Evolutionary conservation across 2,113 vertebrate genomes (phyloP), one percentile per base, ranked within the genome.

Genomic region (Salvator merianae): DNA sequence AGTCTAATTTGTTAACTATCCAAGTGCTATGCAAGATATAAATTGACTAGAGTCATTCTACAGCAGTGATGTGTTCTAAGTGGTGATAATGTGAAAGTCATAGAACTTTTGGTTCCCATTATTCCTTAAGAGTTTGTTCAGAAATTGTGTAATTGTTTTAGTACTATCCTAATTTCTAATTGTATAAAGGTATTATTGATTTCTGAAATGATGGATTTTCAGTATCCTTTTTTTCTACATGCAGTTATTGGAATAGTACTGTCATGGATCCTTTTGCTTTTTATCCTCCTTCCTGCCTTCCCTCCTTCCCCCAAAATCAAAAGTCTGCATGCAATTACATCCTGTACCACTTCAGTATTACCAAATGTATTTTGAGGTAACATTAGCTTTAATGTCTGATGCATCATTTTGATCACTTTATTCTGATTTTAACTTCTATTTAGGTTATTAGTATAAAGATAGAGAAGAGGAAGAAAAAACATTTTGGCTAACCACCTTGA

Each of bases 21-120:
- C 9, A 88, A 79, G 22, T 47, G 53, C 43, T 76, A 14, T 87
- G 28, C 2, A 74, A 88, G 7, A 55, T 74, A 80, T 72, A 77
- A 83, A 84, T 88, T 89, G 84, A 76, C 84, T 84, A 75, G 3
- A 62, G 7, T 32, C 77, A 73, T 85, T 13, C 13, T 78, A 81
- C 50, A 84, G 83, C 81, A 63, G 1, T 79, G 38, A 72, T 34
- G 26, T 13, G 0, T 75, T 16, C 68, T 86, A 83, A 87, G n/a
- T 68, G 36, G 0, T 86, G 62, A 82, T 77, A 82, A 90, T 47
- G 26, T 28, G 73, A 36, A 69, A 88, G 24, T 62, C 84, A 24
- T 32, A 83, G n/a, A 59, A 34, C 53, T 78, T 32, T 50, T 83
- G 53, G 40, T 32, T 92, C 40, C 26, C 30, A 34, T 7, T 66